These are phyloP conservation scores for Tiaroga cobitis DNA, from an alignment of 2,797 vertebrate species.

Conservation along the genomic window DNA sequence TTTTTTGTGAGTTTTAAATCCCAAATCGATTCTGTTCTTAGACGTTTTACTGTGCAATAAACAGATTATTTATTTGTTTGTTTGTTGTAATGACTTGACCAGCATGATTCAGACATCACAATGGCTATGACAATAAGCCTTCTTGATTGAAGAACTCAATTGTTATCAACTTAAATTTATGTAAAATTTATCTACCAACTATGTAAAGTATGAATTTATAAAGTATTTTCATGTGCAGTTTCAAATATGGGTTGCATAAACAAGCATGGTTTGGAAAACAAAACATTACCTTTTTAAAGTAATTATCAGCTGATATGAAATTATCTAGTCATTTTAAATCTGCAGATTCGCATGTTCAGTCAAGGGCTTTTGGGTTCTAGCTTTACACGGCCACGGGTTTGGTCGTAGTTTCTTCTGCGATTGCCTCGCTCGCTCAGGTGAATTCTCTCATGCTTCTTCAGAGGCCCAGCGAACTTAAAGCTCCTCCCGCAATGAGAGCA, in stretches of 20 bases:
- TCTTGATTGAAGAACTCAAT: not conserved
- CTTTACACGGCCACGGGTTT: conserved; percentile 44
- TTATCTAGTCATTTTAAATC: conserved; percentile 11
- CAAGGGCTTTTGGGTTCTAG: conserved; percentile 43
- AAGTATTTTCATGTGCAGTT: conserved; percentile 8
- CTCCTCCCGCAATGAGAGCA: conserved; percentile 59
- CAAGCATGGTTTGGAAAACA: conserved; percentile 17
- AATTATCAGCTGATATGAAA: not conserved
- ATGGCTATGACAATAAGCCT: conserved; percentile 1
- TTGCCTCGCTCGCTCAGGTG: conserved; percentile 43
- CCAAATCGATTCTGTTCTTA: not conserved
- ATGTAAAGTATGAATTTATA: not conserved
- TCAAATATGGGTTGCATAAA: conserved; percentile 5
- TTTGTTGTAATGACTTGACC: conserved; percentile 10
- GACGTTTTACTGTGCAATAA: conserved; percentile 29
- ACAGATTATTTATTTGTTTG: conserved; percentile 36
- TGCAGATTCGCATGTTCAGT: not conserved
- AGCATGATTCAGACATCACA: conserved; percentile 3
- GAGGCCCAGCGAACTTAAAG: conserved; percentile 57
- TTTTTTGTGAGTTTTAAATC: not conserved
- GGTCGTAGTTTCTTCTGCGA: conserved; percentile 30
- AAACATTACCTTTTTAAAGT: not conserved
- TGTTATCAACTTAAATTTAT: not conserved
- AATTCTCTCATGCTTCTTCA: conserved; percentile 60
- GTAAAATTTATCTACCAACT: not conserved